A percentile compares a stretch with the other conserved stretches of the same genome.
phyloP scores from a whole-genome alignment of 2,797 vertebrate genomes.

The Prunella strophiata region DNA sequence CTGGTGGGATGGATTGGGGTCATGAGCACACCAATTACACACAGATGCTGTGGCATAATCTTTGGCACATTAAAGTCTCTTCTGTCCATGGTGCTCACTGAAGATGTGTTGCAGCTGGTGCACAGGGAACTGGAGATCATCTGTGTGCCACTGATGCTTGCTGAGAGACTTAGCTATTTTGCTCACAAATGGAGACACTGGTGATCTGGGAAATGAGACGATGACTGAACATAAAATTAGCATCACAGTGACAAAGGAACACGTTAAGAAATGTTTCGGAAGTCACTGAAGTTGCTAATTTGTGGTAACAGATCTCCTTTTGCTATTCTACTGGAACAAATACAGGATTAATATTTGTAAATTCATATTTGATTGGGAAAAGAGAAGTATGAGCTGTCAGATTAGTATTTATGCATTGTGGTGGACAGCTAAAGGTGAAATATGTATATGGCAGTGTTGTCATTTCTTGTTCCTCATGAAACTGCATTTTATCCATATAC shows the following conservation, averaged over 20 bases:
- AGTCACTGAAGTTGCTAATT: conserved; percentile 17
- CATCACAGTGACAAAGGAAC: not conserved
- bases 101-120: not conserved
- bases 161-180: not conserved
- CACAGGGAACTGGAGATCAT: not conserved
- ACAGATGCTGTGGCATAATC: not conserved
- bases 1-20: not conserved
- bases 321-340: conserved; percentile 11
- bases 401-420: not conserved
- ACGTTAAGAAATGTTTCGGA: conserved; percentile 17
- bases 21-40: not conserved
- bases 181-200: not conserved
- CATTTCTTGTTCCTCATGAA: not conserved
- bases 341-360: not conserved
- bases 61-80: not conserved
- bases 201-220: not conserved
- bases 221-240: conserved; percentile 6
- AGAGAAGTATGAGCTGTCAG: not conserved
- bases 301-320: not conserved
- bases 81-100: not conserved
- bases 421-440: not conserved
- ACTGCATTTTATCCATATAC: not conserved
- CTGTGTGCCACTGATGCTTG: not conserved
- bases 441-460: not conserved
- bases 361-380: not conserved